These are phyloP conservation scores for Lates japonicus DNA, from an alignment of 2,797 vertebrate species.

Conservation along the genomic window DNA sequence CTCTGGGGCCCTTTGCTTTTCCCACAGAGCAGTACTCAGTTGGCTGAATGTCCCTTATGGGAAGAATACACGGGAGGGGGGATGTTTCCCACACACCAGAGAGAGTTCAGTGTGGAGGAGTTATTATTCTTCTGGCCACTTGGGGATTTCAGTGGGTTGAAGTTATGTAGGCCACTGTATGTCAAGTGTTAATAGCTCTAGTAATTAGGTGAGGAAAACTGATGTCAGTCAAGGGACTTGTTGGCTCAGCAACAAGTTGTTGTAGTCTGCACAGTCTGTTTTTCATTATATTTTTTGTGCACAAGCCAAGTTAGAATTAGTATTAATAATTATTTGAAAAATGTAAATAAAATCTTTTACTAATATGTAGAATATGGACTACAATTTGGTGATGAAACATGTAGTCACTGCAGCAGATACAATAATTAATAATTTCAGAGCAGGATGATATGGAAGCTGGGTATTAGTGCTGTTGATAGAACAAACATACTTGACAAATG, in stretches of 20 bases:
- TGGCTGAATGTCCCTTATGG: conserved; percentile 44
- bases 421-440: background rate
- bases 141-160: conserved; percentile 35
- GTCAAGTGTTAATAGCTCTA: conserved; percentile 25
- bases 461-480: background rate
- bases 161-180: conserved; percentile 12
- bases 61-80: conserved; percentile 29
- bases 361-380: background rate
- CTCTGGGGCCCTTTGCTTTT: conserved; percentile 59
- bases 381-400: background rate
- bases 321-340: background rate
- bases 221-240: conserved; percentile 29
- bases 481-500: conserved; percentile 12
- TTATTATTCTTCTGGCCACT: conserved; percentile 56
- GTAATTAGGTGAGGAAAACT: conserved; percentile 49
- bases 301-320: background rate
- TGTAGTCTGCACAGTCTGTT: background rate
- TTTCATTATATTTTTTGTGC: background rate
- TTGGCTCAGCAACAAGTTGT: conserved; percentile 22
- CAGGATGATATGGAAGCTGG: background rate
- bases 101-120: conserved; percentile 27
- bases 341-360: background rate
- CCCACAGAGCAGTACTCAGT: conserved; percentile 55
- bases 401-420: background rate
- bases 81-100: conserved; percentile 55